phyloP scores from a whole-genome alignment of 2,888 invertebrate genomes.

The Miltochrista miniata region DNA sequence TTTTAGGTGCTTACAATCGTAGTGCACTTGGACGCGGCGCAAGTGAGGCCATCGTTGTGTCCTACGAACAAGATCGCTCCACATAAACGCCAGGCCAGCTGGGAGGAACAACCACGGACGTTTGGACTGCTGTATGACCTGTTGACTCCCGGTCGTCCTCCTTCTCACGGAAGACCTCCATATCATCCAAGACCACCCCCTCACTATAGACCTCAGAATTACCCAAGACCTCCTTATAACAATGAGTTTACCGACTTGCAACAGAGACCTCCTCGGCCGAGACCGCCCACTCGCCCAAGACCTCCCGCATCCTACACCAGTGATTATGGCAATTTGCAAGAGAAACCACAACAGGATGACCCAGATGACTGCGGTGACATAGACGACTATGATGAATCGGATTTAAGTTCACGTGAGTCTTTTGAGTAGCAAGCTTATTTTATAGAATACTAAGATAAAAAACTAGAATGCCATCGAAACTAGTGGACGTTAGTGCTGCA shows the following conservation, averaged over 20 bases:
- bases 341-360: constrained; percentile 64
- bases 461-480: too few relatives aligned
- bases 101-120: constrained; percentile 51
- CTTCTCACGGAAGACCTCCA: too few relatives aligned
- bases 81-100: constrained; percentile 48
- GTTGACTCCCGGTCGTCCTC: constrained; percentile 43
- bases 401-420: constrained; percentile 67
- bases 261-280: too few relatives aligned
- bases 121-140: constrained; percentile 63
- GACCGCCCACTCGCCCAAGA: constrained; percentile 34
- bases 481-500: too few relatives aligned
- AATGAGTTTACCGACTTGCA: too few relatives aligned
- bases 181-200: too few relatives aligned
- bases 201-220: constrained; percentile 20
- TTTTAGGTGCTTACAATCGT: constrained; percentile 45
- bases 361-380: constrained; percentile 73
- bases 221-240: too few relatives aligned
- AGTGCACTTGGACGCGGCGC: constrained; percentile 52
- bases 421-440: too few relatives aligned
- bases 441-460: too few relatives aligned
- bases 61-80: constrained; percentile 78
- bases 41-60: constrained; percentile 63
- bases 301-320: constrained; percentile 26
- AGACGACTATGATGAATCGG: constrained; percentile 76
- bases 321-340: constrained; percentile 51